Conservation (phyloP, 2,888 invertebrate genomes). For the Netelia virgata region DNA sequence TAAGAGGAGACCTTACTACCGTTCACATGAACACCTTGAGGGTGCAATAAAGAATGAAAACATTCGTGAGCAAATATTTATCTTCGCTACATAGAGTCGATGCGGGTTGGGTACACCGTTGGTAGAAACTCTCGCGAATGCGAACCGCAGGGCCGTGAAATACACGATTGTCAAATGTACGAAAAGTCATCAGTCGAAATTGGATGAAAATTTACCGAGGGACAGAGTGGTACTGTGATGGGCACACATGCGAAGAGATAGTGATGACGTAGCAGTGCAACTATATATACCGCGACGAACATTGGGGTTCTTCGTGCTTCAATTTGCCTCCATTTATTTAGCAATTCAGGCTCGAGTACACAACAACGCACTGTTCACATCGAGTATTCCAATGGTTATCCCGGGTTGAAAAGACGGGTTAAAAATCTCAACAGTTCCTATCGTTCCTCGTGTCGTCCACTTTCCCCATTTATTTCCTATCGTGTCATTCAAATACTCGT, state of each 20-base stretch:
- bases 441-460: background rate
- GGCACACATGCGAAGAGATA: background rate
- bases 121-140: background rate
- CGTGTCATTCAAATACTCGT: slow-evolving; percentile 33
- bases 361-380: slow-evolving; percentile 8
- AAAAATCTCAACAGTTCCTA: slow-evolving; percentile 21
- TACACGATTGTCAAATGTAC: background rate
- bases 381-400: slow-evolving; percentile 6
- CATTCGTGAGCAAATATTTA: slow-evolving; percentile 66
- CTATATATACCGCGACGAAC: background rate
- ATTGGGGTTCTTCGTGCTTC: background rate
- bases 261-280: background rate
- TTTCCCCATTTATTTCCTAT: slow-evolving; percentile 1
- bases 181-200: slow-evolving; percentile 30
- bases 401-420: background rate
- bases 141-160: background rate
- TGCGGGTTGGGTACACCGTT: no score
- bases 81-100: slow-evolving; percentile 33
- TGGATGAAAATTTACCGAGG: slow-evolving; percentile 35
- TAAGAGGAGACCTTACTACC: slow-evolving; percentile 51
- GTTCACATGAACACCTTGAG: slow-evolving; percentile 66
- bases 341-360: slow-evolving; percentile 2
- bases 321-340: slow-evolving; percentile 19
- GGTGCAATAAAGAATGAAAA: slow-evolving; percentile 69
- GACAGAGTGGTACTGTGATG: background rate